phyloP scores from a whole-genome alignment of 2,113 vertebrate species.

The Pedetes capensis region DNA sequence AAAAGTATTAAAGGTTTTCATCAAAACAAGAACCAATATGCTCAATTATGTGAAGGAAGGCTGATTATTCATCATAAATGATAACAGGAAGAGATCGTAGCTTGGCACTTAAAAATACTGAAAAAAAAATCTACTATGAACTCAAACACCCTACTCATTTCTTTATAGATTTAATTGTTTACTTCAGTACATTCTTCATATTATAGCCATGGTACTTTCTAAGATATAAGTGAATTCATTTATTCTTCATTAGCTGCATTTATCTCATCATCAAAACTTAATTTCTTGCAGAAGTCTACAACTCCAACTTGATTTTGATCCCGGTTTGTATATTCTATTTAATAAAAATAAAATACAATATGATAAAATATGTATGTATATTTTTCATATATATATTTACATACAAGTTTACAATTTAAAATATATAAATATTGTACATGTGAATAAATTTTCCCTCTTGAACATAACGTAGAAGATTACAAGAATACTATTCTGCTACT shows the following conservation, averaged over 20 bases:
- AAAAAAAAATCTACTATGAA: not conserved
- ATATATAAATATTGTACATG: too few species aligned
- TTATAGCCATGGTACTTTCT: not conserved
- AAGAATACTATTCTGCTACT: too few species aligned
- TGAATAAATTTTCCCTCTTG: too few species aligned
- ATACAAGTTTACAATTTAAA: too few species aligned
- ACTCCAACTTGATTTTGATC: not conserved
- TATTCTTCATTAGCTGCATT: not conserved
- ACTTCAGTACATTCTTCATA: not conserved
- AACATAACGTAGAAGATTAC: too few species aligned
- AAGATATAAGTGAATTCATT: not conserved
- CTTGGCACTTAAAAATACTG: not conserved
- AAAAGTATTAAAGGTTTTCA: not conserved
- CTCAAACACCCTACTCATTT: not conserved
- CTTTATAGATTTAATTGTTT: not conserved
- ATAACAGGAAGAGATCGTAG: not conserved
- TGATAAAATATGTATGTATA: too few species aligned
- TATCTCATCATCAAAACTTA: not conserved
- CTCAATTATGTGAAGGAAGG: not conserved
- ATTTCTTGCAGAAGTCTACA: too few species aligned
- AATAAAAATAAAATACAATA: not conserved
- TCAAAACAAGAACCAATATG: not conserved
- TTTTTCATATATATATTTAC: too few species aligned
- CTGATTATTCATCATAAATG: not conserved
- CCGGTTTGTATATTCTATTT: not conserved